phyloP scores from a whole-genome alignment of 2,888 invertebrate genomes.

The Xestoiulus laeticollis region DNA sequence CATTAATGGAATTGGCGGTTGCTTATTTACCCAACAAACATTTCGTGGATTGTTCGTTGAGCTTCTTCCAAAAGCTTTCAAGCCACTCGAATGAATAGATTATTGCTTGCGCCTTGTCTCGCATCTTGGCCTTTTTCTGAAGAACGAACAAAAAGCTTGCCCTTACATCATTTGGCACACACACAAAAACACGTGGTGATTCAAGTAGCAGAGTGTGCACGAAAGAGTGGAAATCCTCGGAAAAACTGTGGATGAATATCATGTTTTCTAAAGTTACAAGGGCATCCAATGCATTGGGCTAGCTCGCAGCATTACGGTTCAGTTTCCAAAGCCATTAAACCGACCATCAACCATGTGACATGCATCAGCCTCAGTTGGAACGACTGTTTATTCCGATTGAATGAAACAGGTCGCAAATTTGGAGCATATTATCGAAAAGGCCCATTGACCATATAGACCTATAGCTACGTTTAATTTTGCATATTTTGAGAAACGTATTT shows the following conservation, averaged over 20 bases:
- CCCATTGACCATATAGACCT: no score
- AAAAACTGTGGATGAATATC: background rate
- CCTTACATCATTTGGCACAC: background rate
- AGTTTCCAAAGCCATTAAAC: conserved; percentile 2
- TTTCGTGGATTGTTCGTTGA: background rate
- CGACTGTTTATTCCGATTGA: background rate
- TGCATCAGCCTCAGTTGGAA: background rate
- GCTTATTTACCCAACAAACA: conserved; percentile 35
- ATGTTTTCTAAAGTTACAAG: background rate
- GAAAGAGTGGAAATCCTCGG: background rate
- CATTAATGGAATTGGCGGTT: conserved; percentile 31
- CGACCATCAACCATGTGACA: background rate
- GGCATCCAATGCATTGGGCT: background rate
- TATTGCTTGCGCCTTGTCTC: background rate
- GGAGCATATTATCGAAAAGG: no score
- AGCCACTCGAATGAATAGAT: conserved; percentile 24
- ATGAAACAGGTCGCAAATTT: background rate
- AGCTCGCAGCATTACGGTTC: background rate
- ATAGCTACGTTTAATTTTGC: no score
- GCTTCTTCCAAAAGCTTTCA: conserved; percentile 14
- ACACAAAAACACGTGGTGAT: background rate
- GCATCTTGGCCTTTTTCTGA: background rate
- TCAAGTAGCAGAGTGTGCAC: background rate
- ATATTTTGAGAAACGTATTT: no score
- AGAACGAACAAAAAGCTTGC: background rate